phyloP scores from a whole-genome alignment of 1,140 invertebrate species.

The Drosophila albomicans region DNA sequence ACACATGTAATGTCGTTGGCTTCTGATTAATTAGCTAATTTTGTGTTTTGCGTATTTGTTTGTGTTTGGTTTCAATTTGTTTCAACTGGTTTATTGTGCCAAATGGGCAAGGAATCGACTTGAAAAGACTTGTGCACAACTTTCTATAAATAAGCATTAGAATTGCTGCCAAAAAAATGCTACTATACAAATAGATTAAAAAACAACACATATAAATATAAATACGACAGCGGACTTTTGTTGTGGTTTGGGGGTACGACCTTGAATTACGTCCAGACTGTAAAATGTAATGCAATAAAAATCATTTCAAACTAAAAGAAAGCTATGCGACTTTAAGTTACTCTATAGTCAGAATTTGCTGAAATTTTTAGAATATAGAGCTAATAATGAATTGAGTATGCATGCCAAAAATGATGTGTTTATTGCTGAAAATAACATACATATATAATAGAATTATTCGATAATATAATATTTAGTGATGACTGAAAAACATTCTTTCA shows the following conservation, averaged over 20 bases:
- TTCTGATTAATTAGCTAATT: slow-evolving; percentile 64
- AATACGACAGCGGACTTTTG: slow-evolving; percentile 16
- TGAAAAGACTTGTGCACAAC: slow-evolving; percentile 44
- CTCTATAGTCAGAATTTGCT: not conserved
- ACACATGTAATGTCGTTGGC: slow-evolving; percentile 49
- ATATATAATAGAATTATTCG: not conserved
- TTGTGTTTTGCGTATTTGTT: slow-evolving; percentile 40
- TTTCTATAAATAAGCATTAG: slow-evolving; percentile 77
- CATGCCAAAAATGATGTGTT: not conserved
- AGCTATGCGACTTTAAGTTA: not conserved
- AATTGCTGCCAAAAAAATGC: slow-evolving; percentile 72
- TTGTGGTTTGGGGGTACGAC: slow-evolving; percentile 39
- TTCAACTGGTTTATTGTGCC: slow-evolving; percentile 43
- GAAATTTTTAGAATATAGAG: not conserved
- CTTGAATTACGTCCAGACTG: slow-evolving; percentile 57
- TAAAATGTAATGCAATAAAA: slow-evolving; percentile 20
- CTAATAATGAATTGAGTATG: not conserved
- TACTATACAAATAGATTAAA: slow-evolving; percentile 21
- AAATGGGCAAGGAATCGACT: slow-evolving; percentile 34
- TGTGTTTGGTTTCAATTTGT: slow-evolving; percentile 31
- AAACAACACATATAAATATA: slow-evolving; percentile 19
- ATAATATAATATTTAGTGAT: not conserved
- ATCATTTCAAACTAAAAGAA: not conserved
- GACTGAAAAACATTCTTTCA: not conserved
- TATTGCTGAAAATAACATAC: not conserved